phyloP scores from a whole-genome alignment of 1,140 invertebrate genomes.

The Drosophila oshimai region DNA sequence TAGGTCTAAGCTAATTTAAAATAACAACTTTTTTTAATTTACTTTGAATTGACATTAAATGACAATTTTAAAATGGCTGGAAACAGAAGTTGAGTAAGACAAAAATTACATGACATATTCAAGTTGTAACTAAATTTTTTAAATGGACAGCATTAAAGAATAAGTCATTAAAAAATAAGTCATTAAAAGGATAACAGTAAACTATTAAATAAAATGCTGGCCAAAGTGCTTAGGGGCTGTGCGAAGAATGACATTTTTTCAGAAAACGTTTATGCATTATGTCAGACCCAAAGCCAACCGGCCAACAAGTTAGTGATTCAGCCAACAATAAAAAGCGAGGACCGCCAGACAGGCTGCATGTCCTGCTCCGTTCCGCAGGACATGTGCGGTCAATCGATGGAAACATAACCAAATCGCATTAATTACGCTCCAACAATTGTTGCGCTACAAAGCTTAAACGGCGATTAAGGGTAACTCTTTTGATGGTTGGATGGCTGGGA shows the following conservation, averaged over 20 bases:
- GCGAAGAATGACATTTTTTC: constrained; percentile 39
- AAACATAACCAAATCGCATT: constrained; percentile 77
- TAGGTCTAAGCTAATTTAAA: no score
- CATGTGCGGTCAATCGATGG: constrained; percentile 62
- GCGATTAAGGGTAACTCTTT: constrained; percentile 54
- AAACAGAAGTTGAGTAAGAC: no score
- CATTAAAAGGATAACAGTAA: background rate
- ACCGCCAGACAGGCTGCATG: constrained; percentile 5
- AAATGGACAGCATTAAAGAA: background rate
- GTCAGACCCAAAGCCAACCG: constrained; percentile 43
- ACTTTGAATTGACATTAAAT: no score
- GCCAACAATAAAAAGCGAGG: constrained; percentile 13
- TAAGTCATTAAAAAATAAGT: background rate
- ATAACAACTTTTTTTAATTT: no score
- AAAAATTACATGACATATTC: constrained; percentile 18
- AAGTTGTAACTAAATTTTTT: background rate
- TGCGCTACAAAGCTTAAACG: constrained; percentile 78
- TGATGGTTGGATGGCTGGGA: background rate
- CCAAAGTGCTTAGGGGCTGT: constrained; percentile 16
- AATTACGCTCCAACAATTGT: constrained; percentile 79
- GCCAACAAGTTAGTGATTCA: constrained; percentile 34
- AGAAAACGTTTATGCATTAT: constrained; percentile 54
- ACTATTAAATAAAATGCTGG: background rate
- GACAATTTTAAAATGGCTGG: no score
- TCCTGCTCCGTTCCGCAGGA: constrained; percentile 8